Evolutionary conservation across 2,888 invertebrate genomes (phyloP).

Genomic region (Erebia palarica): DNA sequence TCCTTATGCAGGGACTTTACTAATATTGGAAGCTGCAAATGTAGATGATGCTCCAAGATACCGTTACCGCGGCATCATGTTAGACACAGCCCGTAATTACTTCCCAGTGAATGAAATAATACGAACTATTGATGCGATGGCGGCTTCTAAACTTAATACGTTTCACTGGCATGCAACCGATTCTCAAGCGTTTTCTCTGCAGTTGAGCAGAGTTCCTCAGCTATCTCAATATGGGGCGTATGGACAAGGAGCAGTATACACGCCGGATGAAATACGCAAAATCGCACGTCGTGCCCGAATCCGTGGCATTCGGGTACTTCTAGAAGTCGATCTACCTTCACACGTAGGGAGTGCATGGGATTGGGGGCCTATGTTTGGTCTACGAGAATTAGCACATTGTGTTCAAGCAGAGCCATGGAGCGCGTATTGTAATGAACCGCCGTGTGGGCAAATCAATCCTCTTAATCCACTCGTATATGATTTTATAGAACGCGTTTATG

Average conservation of each 20-base stretch:
- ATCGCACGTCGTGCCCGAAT: slow-evolving; percentile 88
- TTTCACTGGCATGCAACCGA: slow-evolving; percentile 96
- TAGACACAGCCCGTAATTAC: slow-evolving; percentile 95
- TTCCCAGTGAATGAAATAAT: slow-evolving; percentile 87
- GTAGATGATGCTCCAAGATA: slow-evolving; percentile 89
- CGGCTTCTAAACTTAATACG: slow-evolving; percentile 92
- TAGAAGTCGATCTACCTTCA: slow-evolving; percentile 94
- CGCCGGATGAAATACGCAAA: slow-evolving; percentile 85
- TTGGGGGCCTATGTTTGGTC: slow-evolving; percentile 85
- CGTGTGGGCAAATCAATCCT: slow-evolving; percentile 91
- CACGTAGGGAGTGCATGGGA: slow-evolving; percentile 92
- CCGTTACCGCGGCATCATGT: slow-evolving; percentile 90
- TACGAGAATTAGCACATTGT: slow-evolving; percentile 88
- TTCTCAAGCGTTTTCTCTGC: slow-evolving; percentile 94
- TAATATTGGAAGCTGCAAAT: slow-evolving; percentile 84
- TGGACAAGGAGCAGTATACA: slow-evolving; percentile 87
- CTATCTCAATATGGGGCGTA: slow-evolving; percentile 90
- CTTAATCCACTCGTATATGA: slow-evolving; percentile 87
- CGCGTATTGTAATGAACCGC: slow-evolving; percentile 88
- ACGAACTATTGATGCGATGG: slow-evolving; percentile 91
- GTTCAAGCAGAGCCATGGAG: slow-evolving; percentile 86
- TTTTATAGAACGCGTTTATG: slow-evolving; percentile 86
- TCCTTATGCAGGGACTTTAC: slow-evolving; percentile 80
- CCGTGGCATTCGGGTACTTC: slow-evolving; percentile 91
- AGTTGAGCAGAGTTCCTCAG: slow-evolving; percentile 87